Base-by-base conservation (phyloP, 2,888 invertebrate species). In the Gandaritis pyraliata region DNA sequence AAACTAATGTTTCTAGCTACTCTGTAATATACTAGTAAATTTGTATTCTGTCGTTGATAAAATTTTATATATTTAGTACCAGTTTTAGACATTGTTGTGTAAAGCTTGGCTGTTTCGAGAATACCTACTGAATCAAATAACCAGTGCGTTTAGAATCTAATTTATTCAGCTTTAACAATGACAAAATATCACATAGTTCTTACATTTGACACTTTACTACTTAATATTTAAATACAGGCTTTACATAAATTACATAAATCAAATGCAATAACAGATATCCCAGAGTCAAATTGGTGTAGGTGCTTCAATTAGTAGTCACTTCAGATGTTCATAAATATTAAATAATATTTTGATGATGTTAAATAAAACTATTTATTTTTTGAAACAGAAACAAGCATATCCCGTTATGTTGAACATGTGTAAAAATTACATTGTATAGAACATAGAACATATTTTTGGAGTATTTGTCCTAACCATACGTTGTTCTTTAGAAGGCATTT, bases 171-270 rank as follows among this genome's bases (percentile, higher is more conserved):
- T 59, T 66, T 67, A 62, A 69, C 57, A 67, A 65, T 66, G 66
- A 70, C 56, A 54, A 68, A 67, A 64, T 70, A 65, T 65, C 66
- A 69, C 65, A 68, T 69, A 87, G 77, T 83, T 79, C 79, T 83
- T 87, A 88, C 76, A 82, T 81, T 82, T 81, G 77, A 83, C 78
- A 68, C 63, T 67, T 58, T 63, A 54, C 57, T 58, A 62, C 59
- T 68, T 73, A 76, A 64, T 75, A 77, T 72, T 71, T 66, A 59
- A 65, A 70, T 64, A 65, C 61, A 63, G 47, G 45, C 36, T 65
- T 53, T 61, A 62, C 41, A 23, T 55, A 63, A 60, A 55, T n/a
- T n/a, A n/a, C n/a, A 57, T 55, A 63, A 60, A 55, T 62, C 54
- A 61, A 56, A 69, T 71, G 70, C 67, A 68, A 51, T 36, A 43